Evolutionary conservation across 1,140 invertebrate species (phyloP), one percentile per base, ranked within the genome.

Genomic region (Arctopsyche grandis): DNA sequence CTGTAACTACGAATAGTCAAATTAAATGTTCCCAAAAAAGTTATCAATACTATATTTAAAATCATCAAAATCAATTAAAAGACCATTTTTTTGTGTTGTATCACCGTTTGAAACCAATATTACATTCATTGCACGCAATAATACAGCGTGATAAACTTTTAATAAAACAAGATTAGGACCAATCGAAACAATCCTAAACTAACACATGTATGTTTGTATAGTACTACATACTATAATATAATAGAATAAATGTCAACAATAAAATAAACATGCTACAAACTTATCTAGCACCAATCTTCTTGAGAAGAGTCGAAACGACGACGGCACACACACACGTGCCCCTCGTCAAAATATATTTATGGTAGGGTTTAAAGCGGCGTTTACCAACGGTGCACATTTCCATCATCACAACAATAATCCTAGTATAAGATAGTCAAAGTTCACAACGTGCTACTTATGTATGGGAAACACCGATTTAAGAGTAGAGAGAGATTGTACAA

Each of bases 271-370:
- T 29, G 22, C 24, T 22, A 16, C 38, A 78, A 78, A 78, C 77
- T 71, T 78, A 78, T 70, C 77, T 78, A 78, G 77, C 77, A 78
- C 77, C 77, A 78, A 77, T 48, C 43, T 77, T 69, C 43, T 66
- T 24, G 10, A 58, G 63, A 66, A 66, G 63, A 26, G 14, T 46
- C 48, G 19, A 52, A 48, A 46, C n/a, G n/a, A n/a, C n/a, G n/a
- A n/a, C n/a, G n/a, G n/a, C n/a, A n/a, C n/a, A n/a, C n/a, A n/a
- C n/a, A n/a, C n/a, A n/a, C n/a, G n/a, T n/a, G n/a, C n/a, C n/a
- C n/a, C n/a, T n/a, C n/a, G n/a, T n/a, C n/a, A n/a, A n/a, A n/a
- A n/a, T n/a, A n/a, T n/a, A n/a, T n/a, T n/a, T n/a, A n/a, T n/a
- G n/a, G n/a, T n/a, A n/a, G n/a, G n/a, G n/a, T n/a, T n/a, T n/a